phyloP scores from a whole-genome alignment of 64 coral and sea anemone genomes.

The Pachyseris speciosa region DNA sequence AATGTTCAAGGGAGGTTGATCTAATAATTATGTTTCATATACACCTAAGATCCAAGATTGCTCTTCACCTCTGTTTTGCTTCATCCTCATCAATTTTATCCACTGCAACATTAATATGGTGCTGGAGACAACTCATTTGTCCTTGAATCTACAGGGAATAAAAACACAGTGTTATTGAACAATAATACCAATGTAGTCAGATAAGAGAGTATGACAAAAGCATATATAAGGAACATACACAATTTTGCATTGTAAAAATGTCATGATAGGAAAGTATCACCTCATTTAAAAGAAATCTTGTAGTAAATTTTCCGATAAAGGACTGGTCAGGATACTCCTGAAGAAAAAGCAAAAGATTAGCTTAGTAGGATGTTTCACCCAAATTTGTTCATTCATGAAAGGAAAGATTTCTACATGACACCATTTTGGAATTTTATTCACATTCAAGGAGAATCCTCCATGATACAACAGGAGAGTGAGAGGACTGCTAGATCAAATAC shows the following conservation, averaged over 20 bases:
- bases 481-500: too few species aligned
- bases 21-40: too few species aligned
- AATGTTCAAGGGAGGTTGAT: too few species aligned
- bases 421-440: too few species aligned
- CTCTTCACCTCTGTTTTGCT: slow-evolving; percentile 65
- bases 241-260: too few species aligned
- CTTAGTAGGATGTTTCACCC: too few species aligned
- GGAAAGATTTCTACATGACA: background rate
- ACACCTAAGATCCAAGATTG: too few species aligned
- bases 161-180: background rate
- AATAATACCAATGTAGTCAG: background rate
- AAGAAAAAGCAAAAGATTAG: background rate
- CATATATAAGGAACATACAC: too few species aligned
- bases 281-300: slow-evolving; percentile 85
- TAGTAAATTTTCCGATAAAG: slow-evolving; percentile 85
- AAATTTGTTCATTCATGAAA: too few species aligned
- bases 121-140: slow-evolving; percentile 68
- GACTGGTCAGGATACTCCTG: slow-evolving; percentile 67
- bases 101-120: slow-evolving; percentile 88
- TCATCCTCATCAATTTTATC: slow-evolving; percentile 87
- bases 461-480: too few species aligned
- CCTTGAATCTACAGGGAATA: slow-evolving; percentile 68
- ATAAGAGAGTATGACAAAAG: too few species aligned
- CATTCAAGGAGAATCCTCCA: too few species aligned
- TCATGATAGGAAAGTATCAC: slow-evolving; percentile 10